phyloP scores from a whole-genome alignment of 2,113 vertebrate genomes.

The Ophthalmolycus amberensis region DNA sequence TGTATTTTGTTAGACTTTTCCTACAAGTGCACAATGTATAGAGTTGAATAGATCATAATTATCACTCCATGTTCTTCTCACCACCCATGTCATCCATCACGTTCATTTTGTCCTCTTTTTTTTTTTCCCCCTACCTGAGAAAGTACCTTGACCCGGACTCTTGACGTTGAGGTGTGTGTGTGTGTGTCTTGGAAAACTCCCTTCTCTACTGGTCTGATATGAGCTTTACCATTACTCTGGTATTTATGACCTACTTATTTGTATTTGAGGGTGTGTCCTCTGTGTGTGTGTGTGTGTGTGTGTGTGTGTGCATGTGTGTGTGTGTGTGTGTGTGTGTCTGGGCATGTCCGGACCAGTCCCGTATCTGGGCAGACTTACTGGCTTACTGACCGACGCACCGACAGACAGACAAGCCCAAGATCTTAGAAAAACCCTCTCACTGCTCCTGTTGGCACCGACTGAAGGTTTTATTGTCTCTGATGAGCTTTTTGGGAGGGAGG shows the following conservation, averaged over 20 bases:
- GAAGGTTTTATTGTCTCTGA: conserved; percentile 53
- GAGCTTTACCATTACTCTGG: conserved; percentile 65
- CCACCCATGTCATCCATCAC: conserved; percentile 55
- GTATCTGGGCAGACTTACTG: conserved; percentile 57
- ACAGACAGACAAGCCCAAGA: conserved; percentile 50
- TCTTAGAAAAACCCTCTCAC: conserved; percentile 42
- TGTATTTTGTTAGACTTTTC: conserved; percentile 83
- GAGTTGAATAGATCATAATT: conserved; percentile 67
- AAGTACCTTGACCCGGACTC: conserved; percentile 58
- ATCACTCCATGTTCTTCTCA: conserved; percentile 51
- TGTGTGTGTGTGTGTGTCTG: conserved; percentile 20
- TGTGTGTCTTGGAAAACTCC: conserved; percentile 40
- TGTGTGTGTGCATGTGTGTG: conserved; percentile 18
- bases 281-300: conserved; percentile 17
- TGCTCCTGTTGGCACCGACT: conserved; percentile 56
- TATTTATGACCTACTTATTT: conserved; percentile 72
- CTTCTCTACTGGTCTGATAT: conserved; percentile 57
- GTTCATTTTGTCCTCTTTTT: neutral
- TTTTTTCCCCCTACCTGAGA: neutral
- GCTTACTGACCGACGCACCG: conserved; percentile 32
- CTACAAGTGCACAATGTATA: conserved; percentile 84
- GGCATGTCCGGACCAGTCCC: conserved; percentile 67
- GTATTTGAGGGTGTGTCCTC: conserved; percentile 60
- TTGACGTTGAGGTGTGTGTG: conserved; percentile 50
- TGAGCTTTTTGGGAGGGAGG: conserved; percentile 28